Evolutionary conservation across 2,888 invertebrate genomes (phyloP), one percentile per base, ranked within the genome.

Genomic region (Yponomeuta evonymella): DNA sequence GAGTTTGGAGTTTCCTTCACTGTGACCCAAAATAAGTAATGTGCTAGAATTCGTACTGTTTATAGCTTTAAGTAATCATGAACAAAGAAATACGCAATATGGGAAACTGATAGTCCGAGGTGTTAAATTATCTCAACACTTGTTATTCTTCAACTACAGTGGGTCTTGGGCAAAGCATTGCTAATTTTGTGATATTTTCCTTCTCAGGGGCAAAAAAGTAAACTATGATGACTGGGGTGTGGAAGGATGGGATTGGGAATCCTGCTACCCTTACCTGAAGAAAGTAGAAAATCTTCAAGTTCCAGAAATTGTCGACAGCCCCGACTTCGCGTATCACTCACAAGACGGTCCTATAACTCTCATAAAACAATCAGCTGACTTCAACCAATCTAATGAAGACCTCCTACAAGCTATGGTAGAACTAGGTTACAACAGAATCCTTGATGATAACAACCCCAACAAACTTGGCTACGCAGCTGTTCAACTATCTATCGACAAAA

Each of bases 341-440:
- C 48, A 48, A 29, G 23, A 10, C 29, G 68, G 68, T 11, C 68
- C 68, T 12, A 48, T 69, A 2, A 29, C 48, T 15, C n/a, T 69
- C 30, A 51, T 48, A 10, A n/a, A 4, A 10, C 58, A 51, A 23
- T 4, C 43, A 48, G 1, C 29, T 69, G 58, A 3, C 15, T 69
- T 69, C 23, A 58, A 48, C 11, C 23, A 69, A 29, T n/a, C 48
- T 51, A 23, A 69, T n/a, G 68, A 69, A 23, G 33, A 12, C 10
- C 5, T 69, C 9, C 51, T 69, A 23, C 5, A 23, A 8, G 51
- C 29, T 23, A n/a, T 69, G 11, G 10, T 9, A 8, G 51, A 69
- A 12, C 15, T 69, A 12, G 68, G 68, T 23, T 69, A 69, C 51
- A 33, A 69, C 15, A 69, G 48, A 51, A 23, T 69, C n/a, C 23